Evolutionary conservation across 64 coral and sea anemone species (phyloP).

Genomic region (Porites australiensis): DNA sequence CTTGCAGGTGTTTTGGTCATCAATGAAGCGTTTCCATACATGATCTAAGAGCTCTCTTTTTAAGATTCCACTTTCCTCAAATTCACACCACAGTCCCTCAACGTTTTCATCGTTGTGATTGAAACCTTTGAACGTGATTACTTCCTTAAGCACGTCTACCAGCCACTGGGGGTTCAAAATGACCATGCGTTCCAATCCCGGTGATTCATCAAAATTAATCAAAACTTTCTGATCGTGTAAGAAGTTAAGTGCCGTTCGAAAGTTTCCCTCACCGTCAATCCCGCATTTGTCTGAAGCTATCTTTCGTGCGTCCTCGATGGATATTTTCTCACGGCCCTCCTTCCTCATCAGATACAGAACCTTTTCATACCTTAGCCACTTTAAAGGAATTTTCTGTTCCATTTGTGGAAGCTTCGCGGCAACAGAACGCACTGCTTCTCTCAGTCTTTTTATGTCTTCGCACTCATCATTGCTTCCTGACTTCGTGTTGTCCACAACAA

Average conservation of each 20-base stretch:
- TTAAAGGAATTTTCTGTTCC: not conserved
- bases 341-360: not conserved
- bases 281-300: not conserved
- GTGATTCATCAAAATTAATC: not conserved
- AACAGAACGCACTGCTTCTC: not conserved
- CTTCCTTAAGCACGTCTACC: not conserved
- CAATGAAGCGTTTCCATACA: not conserved
- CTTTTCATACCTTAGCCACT: not conserved
- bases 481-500: not conserved
- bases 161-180: not conserved
- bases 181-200: not conserved
- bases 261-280: not conserved
- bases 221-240: not conserved
- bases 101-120: not conserved
- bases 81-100: not conserved
- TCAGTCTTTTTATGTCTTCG: no score
- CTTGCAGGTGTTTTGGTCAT: not conserved
- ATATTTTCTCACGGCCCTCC: not conserved
- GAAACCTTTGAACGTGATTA: not conserved
- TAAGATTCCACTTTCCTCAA: not conserved
- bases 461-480: not conserved
- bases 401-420: not conserved
- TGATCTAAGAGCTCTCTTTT: not conserved
- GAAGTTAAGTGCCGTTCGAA: not conserved
- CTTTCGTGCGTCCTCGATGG: not conserved